Percentiles rank a stretch among this genome's conserved stretches.
Evolutionary conservation across 2,797 vertebrate species (phyloP).

Genomic region (Hemibagrus guttatus): DNA sequence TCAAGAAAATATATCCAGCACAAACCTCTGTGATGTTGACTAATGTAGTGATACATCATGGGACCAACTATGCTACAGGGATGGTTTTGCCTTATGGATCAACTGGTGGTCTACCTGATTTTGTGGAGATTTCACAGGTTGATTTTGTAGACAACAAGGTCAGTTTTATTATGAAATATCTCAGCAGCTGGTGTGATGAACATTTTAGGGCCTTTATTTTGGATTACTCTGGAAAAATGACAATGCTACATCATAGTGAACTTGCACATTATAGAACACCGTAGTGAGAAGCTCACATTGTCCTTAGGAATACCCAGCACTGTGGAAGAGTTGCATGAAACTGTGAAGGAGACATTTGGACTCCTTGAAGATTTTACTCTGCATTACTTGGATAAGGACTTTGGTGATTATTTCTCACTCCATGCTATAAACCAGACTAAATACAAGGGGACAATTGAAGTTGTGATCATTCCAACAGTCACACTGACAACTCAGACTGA

Average conservation of each 20-base stretch:
- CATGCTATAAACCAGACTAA: slow-evolving; percentile 38
- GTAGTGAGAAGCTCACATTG: slow-evolving; percentile 45
- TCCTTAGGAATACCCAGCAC: slow-evolving; percentile 44
- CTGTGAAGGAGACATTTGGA: slow-evolving; percentile 39
- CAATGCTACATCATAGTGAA: neutral
- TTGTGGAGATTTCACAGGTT: slow-evolving; percentile 2
- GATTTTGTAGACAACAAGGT: neutral
- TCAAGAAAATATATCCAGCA: neutral
- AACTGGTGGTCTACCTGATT: slow-evolving; percentile 4
- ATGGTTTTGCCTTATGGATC: neutral
- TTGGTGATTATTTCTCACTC: slow-evolving; percentile 34
- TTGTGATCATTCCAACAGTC: slow-evolving; percentile 30
- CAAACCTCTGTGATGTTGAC: neutral
- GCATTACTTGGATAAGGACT: slow-evolving; percentile 48
- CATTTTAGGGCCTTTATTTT: neutral
- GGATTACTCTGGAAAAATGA: neutral
- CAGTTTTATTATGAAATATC: neutral
- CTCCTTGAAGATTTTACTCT: slow-evolving; percentile 45
- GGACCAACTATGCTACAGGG: neutral
- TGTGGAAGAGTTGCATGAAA: slow-evolving; percentile 42
- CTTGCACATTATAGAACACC: slow-evolving; percentile 26
- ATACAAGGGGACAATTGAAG: slow-evolving; percentile 44
- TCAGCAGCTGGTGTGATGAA: neutral
- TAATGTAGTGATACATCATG: neutral
- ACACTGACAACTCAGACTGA: slow-evolving; percentile 8